Evolutionary conservation across 2,113 vertebrate species (phyloP), one percentile per base, ranked within the genome.

Genomic region (Pungitius pungitius): DNA sequence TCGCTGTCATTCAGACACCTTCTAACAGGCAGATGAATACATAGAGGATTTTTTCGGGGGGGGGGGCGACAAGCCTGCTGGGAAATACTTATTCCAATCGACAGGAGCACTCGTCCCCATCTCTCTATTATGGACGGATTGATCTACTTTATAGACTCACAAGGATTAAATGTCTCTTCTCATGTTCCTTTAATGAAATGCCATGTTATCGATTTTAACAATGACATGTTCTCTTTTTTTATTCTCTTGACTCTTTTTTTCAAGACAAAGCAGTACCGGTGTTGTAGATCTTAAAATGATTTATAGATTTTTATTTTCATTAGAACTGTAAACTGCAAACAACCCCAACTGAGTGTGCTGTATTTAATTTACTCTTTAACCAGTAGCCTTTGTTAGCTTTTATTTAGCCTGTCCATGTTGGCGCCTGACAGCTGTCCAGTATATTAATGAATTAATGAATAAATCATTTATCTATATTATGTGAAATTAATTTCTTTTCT

Each of bases 71-170:
- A 47, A 3, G 39, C 63, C 84, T 70, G 73, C 71, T 69, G 82
- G 86, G 87, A 73, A 81, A 85, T 77, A 69, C 61, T 54, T 70
- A 30, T 65, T 83, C 43, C 59, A 73, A 58, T 83, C 61, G 70
- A 33, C 72, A 66, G 40, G 51, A 63, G 0, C 61, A 30, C 35
- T 39, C 22, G 10, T 24, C 37, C 18, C 26, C 43, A 55, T 64
- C 58, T 80, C 59, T 58, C 67, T 73, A n/a, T 58, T 69, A 61
- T 80, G 77, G 62, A 61, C 78, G 77, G 62, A 87, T 49, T 78
- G 82, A 87, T 88, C 80, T 65, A 76, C 68, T 78, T 67, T 65
- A 62, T 52, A 67, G 66, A 77, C 69, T 56, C 7, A 37, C 20
- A 27, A 39, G 80, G 62, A 84, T 35, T 74, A 35, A 69, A 79